Base-by-base conservation (phyloP, 2,113 vertebrate species). In the Pollachius pollachius region DNA sequence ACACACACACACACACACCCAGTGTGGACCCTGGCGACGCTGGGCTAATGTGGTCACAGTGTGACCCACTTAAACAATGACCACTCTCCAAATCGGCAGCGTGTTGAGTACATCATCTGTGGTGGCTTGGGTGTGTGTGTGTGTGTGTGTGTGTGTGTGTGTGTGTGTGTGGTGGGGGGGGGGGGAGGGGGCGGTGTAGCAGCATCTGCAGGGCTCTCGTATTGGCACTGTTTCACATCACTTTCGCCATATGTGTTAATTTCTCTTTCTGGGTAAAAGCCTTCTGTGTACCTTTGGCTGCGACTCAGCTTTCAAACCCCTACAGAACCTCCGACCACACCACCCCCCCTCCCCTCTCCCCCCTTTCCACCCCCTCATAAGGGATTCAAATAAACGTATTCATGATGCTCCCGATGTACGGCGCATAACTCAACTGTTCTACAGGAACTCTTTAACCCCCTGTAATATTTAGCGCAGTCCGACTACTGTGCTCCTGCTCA, bases 221-320 rank as follows among this genome's bases (percentile, higher is more conserved):
- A 48, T 58, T 67, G 52, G 65, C 65, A 16, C 6, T n/a, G 23
- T 52, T 67, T 57, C 52, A 67, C 52, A 57, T 67, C 65, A 27
- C 57, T 67, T 67, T 67, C 23, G 65, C 65, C 65, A 67, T 67
- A 67, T 67, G 65, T 67, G 65, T 67, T 67, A 30, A 67, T 67
- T 67, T 67, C 54, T 67, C 27, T 58, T 52, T 67, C 65, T 67
- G 48, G 65, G 65, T 27, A 56, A 67, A 67, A n/a, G 65, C 52
- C 65, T 67, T 30, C 25, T 67, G 65, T 67, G 54, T 57, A n/a
- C 34, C 5, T 67, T 23, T 8, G 27, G 34, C 25, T 52, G 54
- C 27, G 15, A 15, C n/a, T 67, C 54, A 18, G 52, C 21, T 30
- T 25, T 57, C 54, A 8, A 17, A n/a, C 48, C 8, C 65, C 52